A percentile compares a stretch with the other conserved stretches of the same genome.
Conservation (phyloP, 2,888 invertebrate species). For the Adela reaumurella region DNA sequence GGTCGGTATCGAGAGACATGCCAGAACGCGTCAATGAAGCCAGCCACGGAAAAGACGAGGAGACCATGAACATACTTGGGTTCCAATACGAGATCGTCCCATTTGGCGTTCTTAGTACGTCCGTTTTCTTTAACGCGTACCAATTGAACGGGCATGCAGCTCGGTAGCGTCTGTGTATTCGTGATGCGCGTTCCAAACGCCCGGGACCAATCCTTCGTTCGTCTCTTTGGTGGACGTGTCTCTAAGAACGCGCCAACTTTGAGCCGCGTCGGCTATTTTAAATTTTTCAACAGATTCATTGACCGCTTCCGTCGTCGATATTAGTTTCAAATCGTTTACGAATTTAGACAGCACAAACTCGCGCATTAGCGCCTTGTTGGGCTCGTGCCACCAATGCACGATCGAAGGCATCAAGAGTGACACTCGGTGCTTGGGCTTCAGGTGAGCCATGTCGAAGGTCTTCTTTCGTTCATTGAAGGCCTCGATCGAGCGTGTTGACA, state of each 20-base stretch:
- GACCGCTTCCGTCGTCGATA: neutral
- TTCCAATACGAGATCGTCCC: neutral
- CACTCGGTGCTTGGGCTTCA: constrained; percentile 3
- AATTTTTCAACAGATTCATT: constrained; percentile 1
- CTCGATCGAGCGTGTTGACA: constrained; percentile 1
- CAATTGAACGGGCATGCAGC: constrained; percentile 1
- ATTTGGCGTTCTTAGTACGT: neutral
- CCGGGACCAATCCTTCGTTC: neutral
- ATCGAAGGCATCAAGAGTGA: constrained; percentile 1
- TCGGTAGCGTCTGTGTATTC: constrained; percentile 2
- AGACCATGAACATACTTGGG: constrained; percentile 3
- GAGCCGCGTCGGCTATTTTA: constrained; percentile 1
- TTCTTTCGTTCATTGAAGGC: constrained; percentile 2
- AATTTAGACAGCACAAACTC: constrained; percentile 1
- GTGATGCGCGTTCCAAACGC: constrained; percentile 1
- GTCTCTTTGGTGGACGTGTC: too few relatives aligned
- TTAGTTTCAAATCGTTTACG: constrained; percentile 2
- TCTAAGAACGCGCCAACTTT: neutral
- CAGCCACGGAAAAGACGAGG: neutral
- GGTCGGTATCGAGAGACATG: constrained; percentile 1
- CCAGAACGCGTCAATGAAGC: constrained; percentile 3
- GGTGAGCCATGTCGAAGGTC: constrained; percentile 2
- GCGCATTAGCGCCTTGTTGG: constrained; percentile 1
- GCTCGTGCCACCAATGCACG: constrained; percentile 3
- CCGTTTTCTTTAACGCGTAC: neutral